phyloP scores from a whole-genome alignment of 2,113 vertebrate species.

The Zonotrichia leucophrys region DNA sequence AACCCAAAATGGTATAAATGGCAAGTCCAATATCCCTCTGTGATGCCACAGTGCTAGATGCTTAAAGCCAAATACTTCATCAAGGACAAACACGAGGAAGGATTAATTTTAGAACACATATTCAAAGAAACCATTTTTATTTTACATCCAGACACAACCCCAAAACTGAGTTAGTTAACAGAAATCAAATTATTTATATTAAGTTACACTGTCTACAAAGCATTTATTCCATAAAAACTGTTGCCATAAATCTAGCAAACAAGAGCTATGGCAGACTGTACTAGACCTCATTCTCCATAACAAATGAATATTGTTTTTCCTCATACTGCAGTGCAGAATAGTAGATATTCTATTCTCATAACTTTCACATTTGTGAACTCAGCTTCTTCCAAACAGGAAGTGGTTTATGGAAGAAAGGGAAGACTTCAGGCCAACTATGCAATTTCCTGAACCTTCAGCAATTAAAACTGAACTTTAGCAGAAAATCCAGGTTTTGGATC shows the following conservation, averaged over 20 bases:
- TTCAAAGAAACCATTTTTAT: background rate
- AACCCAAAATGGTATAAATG: background rate
- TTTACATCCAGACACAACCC: background rate
- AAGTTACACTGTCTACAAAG: background rate
- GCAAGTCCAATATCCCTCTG: background rate
- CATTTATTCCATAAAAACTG: background rate
- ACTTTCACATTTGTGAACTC: constrained; percentile 25
- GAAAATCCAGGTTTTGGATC: background rate
- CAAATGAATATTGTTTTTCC: background rate
- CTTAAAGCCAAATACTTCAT: background rate
- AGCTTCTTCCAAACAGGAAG: constrained; percentile 42
- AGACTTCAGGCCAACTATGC: constrained; percentile 8
- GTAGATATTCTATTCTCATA: background rate
- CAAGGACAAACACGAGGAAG: background rate
- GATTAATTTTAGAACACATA: background rate
- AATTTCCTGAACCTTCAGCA: constrained; percentile 32
- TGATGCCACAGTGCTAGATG: background rate
- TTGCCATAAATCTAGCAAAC: background rate
- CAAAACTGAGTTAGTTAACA: background rate
- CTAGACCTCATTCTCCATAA: background rate
- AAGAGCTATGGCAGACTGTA: background rate
- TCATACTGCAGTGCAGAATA: background rate
- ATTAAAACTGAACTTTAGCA: constrained; percentile 15
- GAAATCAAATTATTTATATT: background rate
- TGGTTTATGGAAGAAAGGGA: constrained; percentile 2